A percentile compares a stretch with the other conserved stretches of the same genome.
Conservation (phyloP, 2,113 vertebrate species). For the Poecilia latipinna region DNA sequence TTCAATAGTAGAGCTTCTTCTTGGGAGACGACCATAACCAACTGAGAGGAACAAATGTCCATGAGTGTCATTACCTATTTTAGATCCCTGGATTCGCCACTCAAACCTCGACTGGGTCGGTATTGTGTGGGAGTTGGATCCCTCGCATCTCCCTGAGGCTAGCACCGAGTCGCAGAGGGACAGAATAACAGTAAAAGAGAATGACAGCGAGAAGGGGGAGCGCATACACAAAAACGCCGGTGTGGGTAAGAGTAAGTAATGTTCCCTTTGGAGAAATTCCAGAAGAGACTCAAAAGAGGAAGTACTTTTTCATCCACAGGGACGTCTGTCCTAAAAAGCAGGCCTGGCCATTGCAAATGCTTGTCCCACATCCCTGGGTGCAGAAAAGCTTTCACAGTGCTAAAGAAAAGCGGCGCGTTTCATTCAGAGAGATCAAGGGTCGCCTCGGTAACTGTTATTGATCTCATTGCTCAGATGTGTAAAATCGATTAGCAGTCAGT, state of each 20-base stretch:
- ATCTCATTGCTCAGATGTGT: conserved; percentile 35
- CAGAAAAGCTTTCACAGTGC: conserved; percentile 60
- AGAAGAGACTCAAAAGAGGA: conserved; percentile 43
- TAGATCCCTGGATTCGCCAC: conserved; percentile 5
- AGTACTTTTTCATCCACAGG: conserved; percentile 63
- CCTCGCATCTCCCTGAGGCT: conserved; percentile 11
- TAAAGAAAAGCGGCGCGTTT: conserved; percentile 43
- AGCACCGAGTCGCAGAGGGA: conserved; percentile 4
- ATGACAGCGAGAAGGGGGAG: conserved; percentile 1
- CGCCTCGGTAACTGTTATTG: conserved; percentile 25
- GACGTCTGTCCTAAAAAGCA: conserved; percentile 31
- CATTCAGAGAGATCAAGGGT: conserved; percentile 46
- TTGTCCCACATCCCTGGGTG: conserved; percentile 45
- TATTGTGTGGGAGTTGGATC: conserved; percentile 38
- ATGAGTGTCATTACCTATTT: not conserved
- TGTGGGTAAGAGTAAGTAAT: conserved; percentile 41
- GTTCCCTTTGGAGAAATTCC: conserved; percentile 55
- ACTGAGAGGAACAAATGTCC: conserved; percentile 23
- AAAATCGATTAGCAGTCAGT: conserved; percentile 26
- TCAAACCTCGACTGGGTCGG: conserved; percentile 19
- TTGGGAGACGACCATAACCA: not conserved
- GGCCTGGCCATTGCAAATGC: conserved; percentile 13
- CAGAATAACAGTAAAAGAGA: conserved; percentile 28
- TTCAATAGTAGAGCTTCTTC: conserved; percentile 1
- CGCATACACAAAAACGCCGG: conserved; percentile 48